phyloP scores from a whole-genome alignment of 2,113 vertebrate species.

The Dolichotis patagonum region DNA sequence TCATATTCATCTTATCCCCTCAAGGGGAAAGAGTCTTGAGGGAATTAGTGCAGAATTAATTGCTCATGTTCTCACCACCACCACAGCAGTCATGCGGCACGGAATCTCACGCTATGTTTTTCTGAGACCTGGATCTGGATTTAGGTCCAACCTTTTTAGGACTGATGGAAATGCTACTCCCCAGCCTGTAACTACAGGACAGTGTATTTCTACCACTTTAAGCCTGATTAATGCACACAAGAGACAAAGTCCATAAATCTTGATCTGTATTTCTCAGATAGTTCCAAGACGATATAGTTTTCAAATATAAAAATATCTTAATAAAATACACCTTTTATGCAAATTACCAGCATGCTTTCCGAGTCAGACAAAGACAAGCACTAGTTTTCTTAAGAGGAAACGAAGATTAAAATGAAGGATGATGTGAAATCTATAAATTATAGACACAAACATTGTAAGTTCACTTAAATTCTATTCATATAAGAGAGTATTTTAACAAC shows the following conservation, averaged over 20 bases:
- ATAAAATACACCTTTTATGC: slow-evolving; percentile 63
- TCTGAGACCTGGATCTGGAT: slow-evolving; percentile 57
- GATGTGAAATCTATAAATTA: slow-evolving; percentile 53
- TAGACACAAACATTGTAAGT: slow-evolving; percentile 51
- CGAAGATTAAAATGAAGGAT: slow-evolving; percentile 66
- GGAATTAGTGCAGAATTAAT: slow-evolving; percentile 77
- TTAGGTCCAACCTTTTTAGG: slow-evolving; percentile 66
- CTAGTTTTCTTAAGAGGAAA: slow-evolving; percentile 65
- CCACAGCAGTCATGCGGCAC: not conserved
- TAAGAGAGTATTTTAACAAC: slow-evolving; percentile 48
- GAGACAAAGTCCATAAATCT: slow-evolving; percentile 61
- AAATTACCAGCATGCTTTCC: slow-evolving; percentile 61
- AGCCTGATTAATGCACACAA: slow-evolving; percentile 50
- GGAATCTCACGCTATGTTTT: slow-evolving; percentile 56
- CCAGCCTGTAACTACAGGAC: not conserved
- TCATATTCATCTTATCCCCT: slow-evolving; percentile 47
- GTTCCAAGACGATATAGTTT: slow-evolving; percentile 46
- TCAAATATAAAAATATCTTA: slow-evolving; percentile 70
- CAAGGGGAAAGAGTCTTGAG: slow-evolving; percentile 56
- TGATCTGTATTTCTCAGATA: slow-evolving; percentile 46
- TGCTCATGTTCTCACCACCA: slow-evolving; percentile 43
- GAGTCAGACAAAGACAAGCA: slow-evolving; percentile 51
- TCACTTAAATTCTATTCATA: slow-evolving; percentile 35
- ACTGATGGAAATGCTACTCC: not conserved
- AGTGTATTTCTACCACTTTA: slow-evolving; percentile 28